A percentile compares a stretch with the other conserved stretches of the same genome.
Conservation (phyloP, 2,797 vertebrate species). For the Centroberyx gerrardi region DNA sequence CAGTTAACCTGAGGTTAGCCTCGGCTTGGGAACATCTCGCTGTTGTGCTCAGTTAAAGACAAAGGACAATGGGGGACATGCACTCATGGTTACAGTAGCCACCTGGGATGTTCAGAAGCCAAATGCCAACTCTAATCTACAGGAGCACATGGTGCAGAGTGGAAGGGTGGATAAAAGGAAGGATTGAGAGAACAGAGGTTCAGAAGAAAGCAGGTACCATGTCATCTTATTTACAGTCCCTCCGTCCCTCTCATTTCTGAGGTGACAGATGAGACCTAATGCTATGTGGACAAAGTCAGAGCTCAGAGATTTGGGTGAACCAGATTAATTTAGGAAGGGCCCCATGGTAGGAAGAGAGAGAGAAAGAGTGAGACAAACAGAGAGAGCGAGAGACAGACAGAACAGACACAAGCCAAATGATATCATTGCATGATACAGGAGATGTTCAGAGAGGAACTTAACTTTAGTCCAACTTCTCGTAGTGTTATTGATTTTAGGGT, state of each 20-base stretch:
- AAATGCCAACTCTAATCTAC: slow-evolving; percentile 74
- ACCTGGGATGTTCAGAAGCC: slow-evolving; percentile 51
- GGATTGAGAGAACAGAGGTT: slow-evolving; percentile 37
- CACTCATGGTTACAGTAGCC: slow-evolving; percentile 48
- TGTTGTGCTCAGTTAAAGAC: slow-evolving; percentile 45
- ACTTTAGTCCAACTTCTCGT: background rate
- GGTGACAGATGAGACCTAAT: slow-evolving; percentile 44
- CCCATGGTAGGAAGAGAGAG: slow-evolving; percentile 8
- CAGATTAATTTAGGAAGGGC: slow-evolving; percentile 30
- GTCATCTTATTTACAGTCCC: slow-evolving; percentile 56
- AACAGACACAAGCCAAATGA: slow-evolving; percentile 7
- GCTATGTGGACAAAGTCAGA: slow-evolving; percentile 52
- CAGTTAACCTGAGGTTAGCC: slow-evolving; percentile 59
- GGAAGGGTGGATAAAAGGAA: slow-evolving; percentile 64
- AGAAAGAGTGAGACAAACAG: background rate
- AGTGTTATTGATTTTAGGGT: background rate
- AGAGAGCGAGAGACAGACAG: background rate
- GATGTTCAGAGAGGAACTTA: background rate
- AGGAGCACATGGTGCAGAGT: slow-evolving; percentile 65
- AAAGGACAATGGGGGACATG: slow-evolving; percentile 58
- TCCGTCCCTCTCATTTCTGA: slow-evolving; percentile 5
- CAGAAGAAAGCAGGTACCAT: slow-evolving; percentile 45
- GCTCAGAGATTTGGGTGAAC: slow-evolving; percentile 44
- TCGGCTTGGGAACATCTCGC: slow-evolving; percentile 55
- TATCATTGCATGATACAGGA: background rate